Percentiles rank a stretch among this genome's conserved stretches.
Evolutionary conservation across 1,140 invertebrate genomes (phyloP).

Genomic region (Mercenaria mercenaria): DNA sequence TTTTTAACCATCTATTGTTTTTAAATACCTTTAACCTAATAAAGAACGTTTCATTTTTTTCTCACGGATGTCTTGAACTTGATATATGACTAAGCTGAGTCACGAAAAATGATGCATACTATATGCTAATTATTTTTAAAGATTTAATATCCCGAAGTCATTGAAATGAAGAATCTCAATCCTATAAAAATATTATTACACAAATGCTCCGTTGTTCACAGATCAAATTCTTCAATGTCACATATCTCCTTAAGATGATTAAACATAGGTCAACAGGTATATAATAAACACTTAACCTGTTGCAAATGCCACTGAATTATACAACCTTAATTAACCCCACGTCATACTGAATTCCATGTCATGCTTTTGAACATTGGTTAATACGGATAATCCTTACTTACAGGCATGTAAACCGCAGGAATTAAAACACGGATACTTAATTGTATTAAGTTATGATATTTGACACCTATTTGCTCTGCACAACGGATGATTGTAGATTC

Average conservation of each 20-base stretch:
- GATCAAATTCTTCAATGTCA: background rate
- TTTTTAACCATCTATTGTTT: too few species aligned
- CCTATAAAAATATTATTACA: background rate
- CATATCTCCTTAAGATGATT: background rate
- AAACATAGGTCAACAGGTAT: background rate
- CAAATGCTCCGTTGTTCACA: background rate
- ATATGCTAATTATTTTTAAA: too few species aligned
- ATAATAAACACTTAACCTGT: background rate
- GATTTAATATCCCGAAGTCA: background rate
- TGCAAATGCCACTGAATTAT: background rate
- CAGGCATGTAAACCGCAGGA: background rate
- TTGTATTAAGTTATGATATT: background rate
- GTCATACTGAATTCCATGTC: background rate
- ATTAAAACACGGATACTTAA: background rate
- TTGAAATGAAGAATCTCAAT: background rate
- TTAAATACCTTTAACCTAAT: too few species aligned
- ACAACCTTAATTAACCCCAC: background rate
- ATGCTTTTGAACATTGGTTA: background rate
- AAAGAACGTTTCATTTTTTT: too few species aligned
- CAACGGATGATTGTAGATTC: background rate
- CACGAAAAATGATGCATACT: too few species aligned
- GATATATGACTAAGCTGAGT: too few species aligned
- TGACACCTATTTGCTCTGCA: background rate
- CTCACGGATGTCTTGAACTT: too few species aligned
- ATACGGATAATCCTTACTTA: background rate